These are phyloP conservation scores for Leptinotarsa lineolata DNA, from an alignment of 1,140 invertebrate species.

Conservation along the genomic window DNA sequence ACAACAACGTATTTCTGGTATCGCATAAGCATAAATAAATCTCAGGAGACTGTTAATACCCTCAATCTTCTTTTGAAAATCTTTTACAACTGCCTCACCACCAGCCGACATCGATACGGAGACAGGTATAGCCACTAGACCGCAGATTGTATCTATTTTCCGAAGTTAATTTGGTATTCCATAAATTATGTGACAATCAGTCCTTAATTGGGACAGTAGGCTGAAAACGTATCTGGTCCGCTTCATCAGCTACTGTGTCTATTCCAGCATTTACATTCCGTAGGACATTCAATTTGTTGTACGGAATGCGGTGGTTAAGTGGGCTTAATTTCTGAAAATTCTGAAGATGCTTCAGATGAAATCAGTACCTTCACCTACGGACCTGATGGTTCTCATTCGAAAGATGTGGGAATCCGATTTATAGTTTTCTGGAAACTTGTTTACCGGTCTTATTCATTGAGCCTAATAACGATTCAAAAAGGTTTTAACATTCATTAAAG, in stretches of 20 bases:
- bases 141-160: conserved; percentile 18
- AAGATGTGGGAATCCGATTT: no score
- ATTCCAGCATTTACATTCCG: conserved; percentile 21
- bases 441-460: no score
- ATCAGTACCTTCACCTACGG: no score
- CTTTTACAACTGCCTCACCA: neutral
- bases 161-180: conserved; percentile 23
- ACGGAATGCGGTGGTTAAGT: conserved; percentile 1
- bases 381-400: no score
- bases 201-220: conserved; percentile 21
- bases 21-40: conserved; percentile 3
- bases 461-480: no score
- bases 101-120: neutral
- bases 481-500: no score
- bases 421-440: no score
- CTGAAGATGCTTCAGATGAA: neutral
- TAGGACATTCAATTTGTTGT: conserved; percentile 17
- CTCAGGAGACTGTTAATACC: neutral
- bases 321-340: neutral
- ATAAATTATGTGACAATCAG: conserved; percentile 21
- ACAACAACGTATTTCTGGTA: neutral
- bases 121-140: conserved; percentile 5
- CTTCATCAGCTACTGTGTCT: conserved; percentile 25
- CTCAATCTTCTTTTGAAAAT: neutral
- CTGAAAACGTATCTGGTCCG: conserved; percentile 22